These are phyloP conservation scores for Oligia latruncula DNA, from an alignment of 2,888 invertebrate species.

Conservation along the genomic window DNA sequence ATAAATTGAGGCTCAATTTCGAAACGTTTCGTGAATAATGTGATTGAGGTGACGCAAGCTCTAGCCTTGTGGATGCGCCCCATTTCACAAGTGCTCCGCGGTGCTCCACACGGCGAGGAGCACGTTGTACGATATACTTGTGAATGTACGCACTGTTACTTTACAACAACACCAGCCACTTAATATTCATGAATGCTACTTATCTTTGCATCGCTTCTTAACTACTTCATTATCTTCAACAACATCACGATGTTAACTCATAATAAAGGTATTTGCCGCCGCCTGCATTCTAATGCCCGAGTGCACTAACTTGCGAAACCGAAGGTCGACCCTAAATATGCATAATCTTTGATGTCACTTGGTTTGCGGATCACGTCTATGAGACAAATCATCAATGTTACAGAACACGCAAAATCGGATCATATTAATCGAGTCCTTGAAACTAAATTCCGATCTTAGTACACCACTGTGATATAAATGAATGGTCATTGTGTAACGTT, in stretches of 20 bases:
- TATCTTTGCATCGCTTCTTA: slow-evolving; percentile 51
- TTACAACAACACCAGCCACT: slow-evolving; percentile 36
- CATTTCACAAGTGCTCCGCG: slow-evolving; percentile 78
- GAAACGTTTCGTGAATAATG: slow-evolving; percentile 85
- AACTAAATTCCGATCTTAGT: slow-evolving; percentile 39
- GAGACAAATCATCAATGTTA: slow-evolving; percentile 41
- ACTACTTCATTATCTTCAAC: slow-evolving; percentile 46
- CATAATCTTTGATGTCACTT: slow-evolving; percentile 36
- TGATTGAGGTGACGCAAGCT: slow-evolving; percentile 82
- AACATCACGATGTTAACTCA: slow-evolving; percentile 55
- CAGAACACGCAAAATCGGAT: slow-evolving; percentile 49
- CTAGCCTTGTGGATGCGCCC: slow-evolving; percentile 85
- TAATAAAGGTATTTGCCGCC: slow-evolving; percentile 31
- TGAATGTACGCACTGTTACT: slow-evolving; percentile 32
- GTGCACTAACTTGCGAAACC: slow-evolving; percentile 43
- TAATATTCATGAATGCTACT: slow-evolving; percentile 57
- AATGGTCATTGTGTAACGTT: slow-evolving; percentile 18
- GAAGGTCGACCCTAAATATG: slow-evolving; percentile 37
- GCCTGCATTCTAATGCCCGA: slow-evolving; percentile 24
- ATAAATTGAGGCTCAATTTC: slow-evolving; percentile 81
- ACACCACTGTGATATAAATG: slow-evolving; percentile 11
- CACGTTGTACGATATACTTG: slow-evolving; percentile 18
- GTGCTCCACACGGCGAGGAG: slow-evolving; percentile 28
- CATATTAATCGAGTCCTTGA: slow-evolving; percentile 44
- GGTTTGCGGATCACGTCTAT: slow-evolving; percentile 49